Evolutionary conservation across 1,140 invertebrate species (phyloP), one percentile per base, ranked within the genome.

Genomic region (Philaenus spumarius): DNA sequence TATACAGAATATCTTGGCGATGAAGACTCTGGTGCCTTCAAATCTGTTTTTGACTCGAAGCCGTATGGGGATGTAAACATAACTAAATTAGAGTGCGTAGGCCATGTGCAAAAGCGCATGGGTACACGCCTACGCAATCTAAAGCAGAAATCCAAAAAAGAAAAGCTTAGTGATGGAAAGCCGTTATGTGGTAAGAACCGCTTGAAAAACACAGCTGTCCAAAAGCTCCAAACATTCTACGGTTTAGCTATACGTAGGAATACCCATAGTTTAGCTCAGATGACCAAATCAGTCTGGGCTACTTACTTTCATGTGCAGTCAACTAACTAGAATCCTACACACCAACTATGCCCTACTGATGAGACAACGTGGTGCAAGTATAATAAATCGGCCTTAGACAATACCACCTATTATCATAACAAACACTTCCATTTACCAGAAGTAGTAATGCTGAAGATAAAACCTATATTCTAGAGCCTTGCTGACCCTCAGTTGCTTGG

Each of bases 271-370:
- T 12, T 62, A 39, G 53, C 43, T 40, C 50, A 63, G 15, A 50
- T 50, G 67, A 62, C 56, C 19, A 64, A 61, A 17, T 59, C 57
- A 34, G 60, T 68, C 26, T 63, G 60, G 60, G n/a, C n/a, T n/a
- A n/a, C n/a, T n/a, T 62, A 59, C 26, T 62, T 62, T 34, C 62
- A 68, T 39, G 62, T 62, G 54, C 55, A 57, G 43, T 67, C 67
- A n/a, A 68, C 63, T 0, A 58, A 68, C 35, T 45, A 54, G 39
- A 64, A 68, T 22, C 64, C 62, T 9, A 53, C 60, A 30, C 64
- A 68, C 45, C 3, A 55, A 22, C 42, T 60, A 42, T 67, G 64
- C 15, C 64, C 63, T 5, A 20, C 54, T 30, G 63, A 57, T 53
- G 47, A 46, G 19, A 26, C 50, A 12, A 64, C 53, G 15, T 55